A percentile compares a stretch with the other conserved stretches of the same genome.
phyloP scores from a whole-genome alignment of 2,888 invertebrate species.

The Hanleya hanleyi region DNA sequence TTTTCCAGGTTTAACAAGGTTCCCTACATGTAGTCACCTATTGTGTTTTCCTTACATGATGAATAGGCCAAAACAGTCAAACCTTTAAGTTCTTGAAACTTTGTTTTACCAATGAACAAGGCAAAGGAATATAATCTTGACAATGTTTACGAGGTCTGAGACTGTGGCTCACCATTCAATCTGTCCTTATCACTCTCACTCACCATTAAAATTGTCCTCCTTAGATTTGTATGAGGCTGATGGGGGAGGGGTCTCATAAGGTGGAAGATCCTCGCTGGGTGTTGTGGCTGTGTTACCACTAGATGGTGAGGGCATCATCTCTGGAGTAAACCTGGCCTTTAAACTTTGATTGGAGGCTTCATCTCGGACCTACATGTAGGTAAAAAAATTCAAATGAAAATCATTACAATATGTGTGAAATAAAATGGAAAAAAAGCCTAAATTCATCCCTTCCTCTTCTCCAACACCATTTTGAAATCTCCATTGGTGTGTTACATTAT shows the following conservation, averaged over 20 bases:
- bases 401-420: too few relatives aligned
- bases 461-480: neutral
- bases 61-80: too few relatives aligned
- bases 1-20: too few relatives aligned
- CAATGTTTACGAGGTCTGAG: too few relatives aligned
- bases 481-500: neutral
- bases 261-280: constrained; percentile 63
- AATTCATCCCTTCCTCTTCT: too few relatives aligned
- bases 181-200: too few relatives aligned
- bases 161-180: too few relatives aligned
- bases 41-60: too few relatives aligned
- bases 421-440: neutral
- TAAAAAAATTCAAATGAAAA: neutral
- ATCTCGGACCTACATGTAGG: neutral
- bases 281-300: constrained; percentile 48
- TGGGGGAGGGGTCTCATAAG: constrained; percentile 54
- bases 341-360: neutral
- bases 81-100: too few relatives aligned
- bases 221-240: constrained; percentile 50
- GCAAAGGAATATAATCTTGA: too few relatives aligned
- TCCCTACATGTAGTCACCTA: too few relatives aligned
- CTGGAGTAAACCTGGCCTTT: constrained; percentile 2
- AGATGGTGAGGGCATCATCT: constrained; percentile 5
- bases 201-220: constrained; percentile 44
- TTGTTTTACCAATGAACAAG: too few relatives aligned